These are phyloP conservation scores for Sycophila texana DNA, from an alignment of 2,888 invertebrate species.

Conservation along the genomic window DNA sequence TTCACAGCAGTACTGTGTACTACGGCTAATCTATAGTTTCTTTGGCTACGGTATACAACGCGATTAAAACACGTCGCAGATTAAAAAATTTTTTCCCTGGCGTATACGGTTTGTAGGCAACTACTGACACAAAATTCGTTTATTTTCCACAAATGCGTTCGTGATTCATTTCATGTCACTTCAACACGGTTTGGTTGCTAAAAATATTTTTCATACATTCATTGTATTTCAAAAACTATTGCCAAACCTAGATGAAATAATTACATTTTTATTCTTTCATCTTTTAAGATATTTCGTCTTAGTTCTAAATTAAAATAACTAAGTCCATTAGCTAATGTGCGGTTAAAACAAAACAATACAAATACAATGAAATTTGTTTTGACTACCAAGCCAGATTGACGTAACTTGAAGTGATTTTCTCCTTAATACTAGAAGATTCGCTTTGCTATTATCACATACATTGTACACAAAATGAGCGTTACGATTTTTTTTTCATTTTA, in stretches of 20 bases:
- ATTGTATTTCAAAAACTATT: too few relatives aligned
- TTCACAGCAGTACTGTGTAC: constrained; percentile 30
- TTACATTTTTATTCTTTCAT: too few relatives aligned
- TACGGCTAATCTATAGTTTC: constrained; percentile 45
- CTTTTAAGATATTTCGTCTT: too few relatives aligned
- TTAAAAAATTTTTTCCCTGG: constrained; percentile 47
- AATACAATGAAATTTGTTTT: too few relatives aligned
- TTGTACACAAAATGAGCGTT: constrained; percentile 49
- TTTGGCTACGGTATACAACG: constrained; percentile 46
- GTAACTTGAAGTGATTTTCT: neutral
- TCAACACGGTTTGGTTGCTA: too few relatives aligned
- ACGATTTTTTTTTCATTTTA: constrained; percentile 38
- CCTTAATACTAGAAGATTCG: constrained; percentile 48
- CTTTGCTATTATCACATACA: constrained; percentile 54
- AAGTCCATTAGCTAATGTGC: too few relatives aligned
- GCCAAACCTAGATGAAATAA: too few relatives aligned
- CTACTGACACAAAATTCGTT: constrained; percentile 54
- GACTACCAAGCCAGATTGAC: too few relatives aligned
- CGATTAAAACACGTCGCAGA: constrained; percentile 13
- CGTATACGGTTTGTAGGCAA: constrained; percentile 53
- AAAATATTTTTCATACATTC: too few relatives aligned
- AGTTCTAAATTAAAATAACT: too few relatives aligned
- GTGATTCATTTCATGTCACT: too few relatives aligned
- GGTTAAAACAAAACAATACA: too few relatives aligned
- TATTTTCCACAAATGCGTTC: constrained; percentile 31